A percentile compares a stretch with the other conserved stretches of the same genome.
These are phyloP conservation scores for Oxycera nigricornis DNA, from an alignment of 2,888 invertebrate genomes.

Conservation along the genomic window DNA sequence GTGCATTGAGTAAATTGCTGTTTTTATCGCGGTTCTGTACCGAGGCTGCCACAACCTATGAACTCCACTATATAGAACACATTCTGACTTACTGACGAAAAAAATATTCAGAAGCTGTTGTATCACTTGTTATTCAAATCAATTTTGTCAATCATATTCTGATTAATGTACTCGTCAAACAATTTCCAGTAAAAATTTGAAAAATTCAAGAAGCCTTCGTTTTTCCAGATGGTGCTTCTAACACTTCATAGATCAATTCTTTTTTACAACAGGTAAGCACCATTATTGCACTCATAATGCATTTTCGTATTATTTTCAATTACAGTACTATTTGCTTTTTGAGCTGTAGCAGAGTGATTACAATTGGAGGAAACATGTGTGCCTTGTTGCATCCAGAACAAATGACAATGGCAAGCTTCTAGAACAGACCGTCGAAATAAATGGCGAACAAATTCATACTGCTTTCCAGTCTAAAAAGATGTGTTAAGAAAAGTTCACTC, in stretches of 20 bases:
- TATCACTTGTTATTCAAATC: too few species aligned
- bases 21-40: too few species aligned
- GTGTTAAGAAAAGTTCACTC: too few species aligned
- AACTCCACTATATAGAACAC: too few species aligned
- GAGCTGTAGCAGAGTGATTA: slow-evolving; percentile 6
- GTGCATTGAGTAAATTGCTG: neutral
- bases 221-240: neutral
- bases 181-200: neutral
- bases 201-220: neutral
- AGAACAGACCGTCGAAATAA: neutral
- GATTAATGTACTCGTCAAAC: neutral
- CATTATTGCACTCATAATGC: neutral
- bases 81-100: too few species aligned
- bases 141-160: too few species aligned
- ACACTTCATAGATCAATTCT: neutral
- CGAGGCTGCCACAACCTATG: too few species aligned
- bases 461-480: too few species aligned
- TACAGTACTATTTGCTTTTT: neutral
- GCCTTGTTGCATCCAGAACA: slow-evolving; percentile 6
- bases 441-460: too few species aligned
- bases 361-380: slow-evolving; percentile 25
- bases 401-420: slow-evolving; percentile 7
- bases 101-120: too few species aligned
- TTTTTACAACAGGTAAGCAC: neutral
- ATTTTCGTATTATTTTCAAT: slow-evolving; percentile 5